phyloP scores from a whole-genome alignment of 2,113 vertebrate genomes.

The Vicugna pacos region DNA sequence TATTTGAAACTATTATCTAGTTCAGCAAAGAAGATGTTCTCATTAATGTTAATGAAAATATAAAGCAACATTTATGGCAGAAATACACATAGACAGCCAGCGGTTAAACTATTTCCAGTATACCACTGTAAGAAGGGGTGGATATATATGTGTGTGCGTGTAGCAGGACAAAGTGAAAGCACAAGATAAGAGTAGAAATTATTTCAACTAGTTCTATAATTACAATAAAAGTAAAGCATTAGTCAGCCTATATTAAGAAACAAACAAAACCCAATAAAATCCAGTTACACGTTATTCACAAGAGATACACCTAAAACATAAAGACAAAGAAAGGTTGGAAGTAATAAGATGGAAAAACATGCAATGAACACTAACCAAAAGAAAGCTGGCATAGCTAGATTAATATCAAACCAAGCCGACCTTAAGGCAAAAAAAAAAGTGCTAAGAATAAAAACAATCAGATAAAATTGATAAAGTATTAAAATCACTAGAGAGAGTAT shows the following conservation, averaged over 20 bases:
- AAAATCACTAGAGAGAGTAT: background rate
- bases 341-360: background rate
- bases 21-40: background rate
- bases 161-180: constrained; percentile 15
- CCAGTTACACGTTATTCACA: background rate
- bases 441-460: background rate
- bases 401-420: background rate
- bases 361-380: background rate
- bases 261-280: background rate
- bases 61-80: background rate
- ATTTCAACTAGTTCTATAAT: background rate
- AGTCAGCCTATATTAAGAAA: background rate
- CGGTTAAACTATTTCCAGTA: background rate
- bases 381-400: background rate
- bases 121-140: background rate
- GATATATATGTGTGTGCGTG: background rate
- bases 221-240: background rate
- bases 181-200: background rate
- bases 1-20: background rate
- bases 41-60: background rate
- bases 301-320: background rate
- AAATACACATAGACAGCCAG: background rate
- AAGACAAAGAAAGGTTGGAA: background rate
- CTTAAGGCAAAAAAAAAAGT: background rate
- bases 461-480: background rate